Base-by-base conservation (phyloP, 2,888 invertebrate genomes). In the Sycophila texana region DNA sequence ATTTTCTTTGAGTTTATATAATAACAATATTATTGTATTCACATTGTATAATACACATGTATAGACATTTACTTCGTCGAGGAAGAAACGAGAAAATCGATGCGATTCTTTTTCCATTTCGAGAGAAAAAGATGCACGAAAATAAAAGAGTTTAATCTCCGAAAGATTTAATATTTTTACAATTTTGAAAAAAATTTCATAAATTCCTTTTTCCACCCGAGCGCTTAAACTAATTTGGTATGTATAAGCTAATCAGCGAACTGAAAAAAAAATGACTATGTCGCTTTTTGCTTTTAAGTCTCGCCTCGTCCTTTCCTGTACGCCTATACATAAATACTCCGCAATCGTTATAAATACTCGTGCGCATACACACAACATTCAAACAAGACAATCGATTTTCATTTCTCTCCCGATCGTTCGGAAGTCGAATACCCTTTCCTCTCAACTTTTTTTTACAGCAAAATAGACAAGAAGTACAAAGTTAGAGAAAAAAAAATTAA, bases 231-330 rank as follows among this genome's bases (percentile, higher is more conserved):
- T 55, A 79, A 82, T 81, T 81, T 81, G 81, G 81, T 82, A 82
- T 77, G 49, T 20, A 74, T 53, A 80, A 82, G 81, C 81, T 82
- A 77, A 80, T 82, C 79, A 82, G 81, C 81, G 81, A 80, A 80
- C 79, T 77, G 77, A 80, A 80, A 77, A 26, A 26, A 77, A 66
- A 79, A 74, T 80, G 81, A 80, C 81, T 82, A 82, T 68, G 79
- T 82, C 81, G 81, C 81, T 82, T 77, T 82, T 80, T 77, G 81
- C 81, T 82, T 71, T 67, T 39, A 77, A 80, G 74, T 80, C 72
- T 82, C 81, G 81, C 79, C 63, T 80, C 79, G 79, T 80, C 77
- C 51, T 67, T 70, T 76, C 53, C 70, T 72, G 58, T 20, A 71
- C 71, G 71, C 63, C 74, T 74, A 51, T 57, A 74, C 68, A 70